A percentile compares a stretch with the other conserved stretches of the same genome.
phyloP scores from a whole-genome alignment of 2,113 vertebrate genomes.

The Stercorarius parasiticus region DNA sequence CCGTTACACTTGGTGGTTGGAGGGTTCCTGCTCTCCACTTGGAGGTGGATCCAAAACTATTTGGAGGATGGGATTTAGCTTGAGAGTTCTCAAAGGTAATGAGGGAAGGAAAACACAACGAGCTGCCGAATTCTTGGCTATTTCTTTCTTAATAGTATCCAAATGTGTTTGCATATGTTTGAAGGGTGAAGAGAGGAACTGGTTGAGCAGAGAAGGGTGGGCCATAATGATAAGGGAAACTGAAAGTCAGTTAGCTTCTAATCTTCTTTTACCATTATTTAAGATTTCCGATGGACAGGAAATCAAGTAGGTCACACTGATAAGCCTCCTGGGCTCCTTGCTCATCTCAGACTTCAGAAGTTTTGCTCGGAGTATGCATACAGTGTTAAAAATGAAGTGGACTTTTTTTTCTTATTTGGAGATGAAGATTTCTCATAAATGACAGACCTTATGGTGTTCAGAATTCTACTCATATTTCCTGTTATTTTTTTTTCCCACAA shows the following conservation, averaged over 20 bases:
- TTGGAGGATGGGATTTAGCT: background rate
- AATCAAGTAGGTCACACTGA: background rate
- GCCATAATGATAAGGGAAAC: background rate
- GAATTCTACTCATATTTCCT: background rate
- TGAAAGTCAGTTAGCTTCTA: background rate
- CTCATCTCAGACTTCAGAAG: background rate
- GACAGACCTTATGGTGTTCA: background rate
- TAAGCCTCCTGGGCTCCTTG: background rate
- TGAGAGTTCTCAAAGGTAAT: background rate
- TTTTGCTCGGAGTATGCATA: background rate
- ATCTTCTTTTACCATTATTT: background rate
- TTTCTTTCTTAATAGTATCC: background rate
- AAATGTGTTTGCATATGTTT: background rate
- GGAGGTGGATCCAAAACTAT: background rate
- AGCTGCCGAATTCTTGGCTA: background rate
- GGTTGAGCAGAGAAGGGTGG: background rate
- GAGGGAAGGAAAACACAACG: background rate
- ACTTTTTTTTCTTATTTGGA: background rate
- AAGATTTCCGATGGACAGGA: background rate
- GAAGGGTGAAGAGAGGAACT: background rate
- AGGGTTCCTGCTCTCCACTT: background rate
- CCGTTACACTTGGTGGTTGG: background rate
- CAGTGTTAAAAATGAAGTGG: background rate
- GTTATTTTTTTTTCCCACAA: rapidly evolving
- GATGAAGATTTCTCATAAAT: background rate